phyloP scores from a whole-genome alignment of 2,113 vertebrate species.

The Xiphias gladius region DNA sequence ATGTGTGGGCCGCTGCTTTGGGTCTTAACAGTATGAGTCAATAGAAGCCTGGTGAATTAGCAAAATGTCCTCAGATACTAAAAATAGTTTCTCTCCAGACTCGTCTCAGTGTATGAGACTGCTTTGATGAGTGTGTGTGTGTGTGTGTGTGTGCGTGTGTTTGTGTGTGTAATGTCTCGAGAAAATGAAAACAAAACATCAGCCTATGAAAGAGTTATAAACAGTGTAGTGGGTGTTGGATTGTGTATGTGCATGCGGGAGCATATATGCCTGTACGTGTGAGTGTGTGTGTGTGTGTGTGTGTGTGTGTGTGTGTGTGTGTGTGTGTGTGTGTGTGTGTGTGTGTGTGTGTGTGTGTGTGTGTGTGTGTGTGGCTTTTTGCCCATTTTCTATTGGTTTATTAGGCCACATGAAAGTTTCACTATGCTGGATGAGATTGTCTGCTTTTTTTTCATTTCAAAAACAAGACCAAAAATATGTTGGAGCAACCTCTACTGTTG shows the following conservation, averaged over 20 bases:
- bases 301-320: slow-evolving; percentile 30
- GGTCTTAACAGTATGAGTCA: slow-evolving; percentile 42
- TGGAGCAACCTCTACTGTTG: slow-evolving; percentile 1
- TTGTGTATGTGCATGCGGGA: slow-evolving; percentile 10
- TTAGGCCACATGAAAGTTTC: slow-evolving; percentile 80
- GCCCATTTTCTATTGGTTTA: slow-evolving; percentile 66
- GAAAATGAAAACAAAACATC: slow-evolving; percentile 67
- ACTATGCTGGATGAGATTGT: slow-evolving; percentile 40
- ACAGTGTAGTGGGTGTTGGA: slow-evolving; percentile 17
- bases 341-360: slow-evolving; percentile 30
- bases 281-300: slow-evolving; percentile 31
- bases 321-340: slow-evolving; percentile 30
- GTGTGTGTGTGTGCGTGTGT: slow-evolving; percentile 28
- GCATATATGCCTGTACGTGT: background rate
- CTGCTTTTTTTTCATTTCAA: slow-evolving; percentile 73
- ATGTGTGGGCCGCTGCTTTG: slow-evolving; percentile 15
- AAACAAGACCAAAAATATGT: slow-evolving; percentile 44
- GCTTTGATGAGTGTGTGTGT: slow-evolving; percentile 66
- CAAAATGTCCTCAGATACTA: slow-evolving; percentile 59
- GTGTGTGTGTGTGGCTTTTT: slow-evolving; percentile 45
- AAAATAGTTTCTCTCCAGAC: slow-evolving; percentile 71
- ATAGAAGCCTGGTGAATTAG: slow-evolving; percentile 33
- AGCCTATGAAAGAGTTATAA: slow-evolving; percentile 57
- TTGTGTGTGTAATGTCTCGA: slow-evolving; percentile 49
- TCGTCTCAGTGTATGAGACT: slow-evolving; percentile 67